These are phyloP conservation scores for Bemisia tabaci DNA, from an alignment of 1,140 invertebrate species.

Conservation along the genomic window DNA sequence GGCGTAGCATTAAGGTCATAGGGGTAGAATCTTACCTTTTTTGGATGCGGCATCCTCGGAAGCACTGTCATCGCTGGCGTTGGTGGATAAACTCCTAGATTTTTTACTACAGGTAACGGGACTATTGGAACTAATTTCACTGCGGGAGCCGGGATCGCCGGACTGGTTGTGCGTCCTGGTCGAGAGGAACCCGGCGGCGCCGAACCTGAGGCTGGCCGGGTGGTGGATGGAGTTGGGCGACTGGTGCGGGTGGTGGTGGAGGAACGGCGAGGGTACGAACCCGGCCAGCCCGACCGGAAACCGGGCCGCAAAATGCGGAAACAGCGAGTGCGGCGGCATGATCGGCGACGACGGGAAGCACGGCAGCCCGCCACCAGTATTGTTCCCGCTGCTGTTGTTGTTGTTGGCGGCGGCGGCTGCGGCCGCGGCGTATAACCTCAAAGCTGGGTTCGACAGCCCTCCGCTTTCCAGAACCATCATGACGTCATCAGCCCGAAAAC, in stretches of 20 bases:
- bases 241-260: slow-evolving; percentile 16
- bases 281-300: slow-evolving; percentile 17
- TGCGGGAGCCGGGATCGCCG: neutral
- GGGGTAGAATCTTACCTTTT: slow-evolving; percentile 21
- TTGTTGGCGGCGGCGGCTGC: slow-evolving; percentile 18
- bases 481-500: neutral
- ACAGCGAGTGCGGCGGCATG: slow-evolving; percentile 18
- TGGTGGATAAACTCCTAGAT: neutral
- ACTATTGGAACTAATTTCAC: slow-evolving; percentile 1
- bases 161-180: slow-evolving; percentile 7
- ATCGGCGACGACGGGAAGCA: slow-evolving; percentile 10
- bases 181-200: slow-evolving; percentile 9
- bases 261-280: slow-evolving; percentile 15
- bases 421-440: slow-evolving; percentile 20
- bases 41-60: slow-evolving; percentile 17
- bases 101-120: slow-evolving; percentile 1
- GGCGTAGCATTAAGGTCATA: too few relatives aligned
- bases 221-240: slow-evolving; percentile 7
- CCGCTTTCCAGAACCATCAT: slow-evolving; percentile 21
- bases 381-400: neutral
- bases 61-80: slow-evolving; percentile 18
- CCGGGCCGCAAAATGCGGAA: slow-evolving; percentile 18
- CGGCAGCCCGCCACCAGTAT: neutral
- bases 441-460: slow-evolving; percentile 16
- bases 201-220: slow-evolving; percentile 8